Percentiles rank a stretch among this genome's conserved stretches.
These are phyloP conservation scores for Zoanthus sociatus DNA, from an alignment of 92 coral and sea anemone species.

Conservation along the genomic window DNA sequence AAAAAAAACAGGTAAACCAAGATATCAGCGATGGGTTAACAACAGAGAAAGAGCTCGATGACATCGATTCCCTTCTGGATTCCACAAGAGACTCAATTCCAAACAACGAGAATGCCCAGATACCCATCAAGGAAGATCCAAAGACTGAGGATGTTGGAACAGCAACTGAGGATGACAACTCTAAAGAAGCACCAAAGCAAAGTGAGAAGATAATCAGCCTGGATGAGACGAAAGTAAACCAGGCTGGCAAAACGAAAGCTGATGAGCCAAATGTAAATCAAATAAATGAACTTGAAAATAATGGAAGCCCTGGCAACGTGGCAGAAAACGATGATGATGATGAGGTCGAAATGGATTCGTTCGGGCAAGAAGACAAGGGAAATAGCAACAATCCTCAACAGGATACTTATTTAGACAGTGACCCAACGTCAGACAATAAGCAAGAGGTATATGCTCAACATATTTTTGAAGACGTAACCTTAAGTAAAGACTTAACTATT, in stretches of 20 bases:
- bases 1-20: background rate
- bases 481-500: too few species aligned
- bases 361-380: background rate
- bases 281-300: background rate
- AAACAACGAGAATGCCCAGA: background rate
- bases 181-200: background rate
- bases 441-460: background rate
- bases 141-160: background rate
- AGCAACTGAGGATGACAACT: background rate
- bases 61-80: background rate
- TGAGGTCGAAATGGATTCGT: background rate
- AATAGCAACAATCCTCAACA: background rate
- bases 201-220: background rate
- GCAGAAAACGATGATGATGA: background rate
- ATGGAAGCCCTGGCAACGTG: background rate
- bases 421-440: background rate
- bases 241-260: background rate
- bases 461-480: background rate
- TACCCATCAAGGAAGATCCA: background rate
- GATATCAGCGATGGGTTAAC: background rate
- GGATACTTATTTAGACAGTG: background rate
- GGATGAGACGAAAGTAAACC: background rate
- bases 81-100: background rate
- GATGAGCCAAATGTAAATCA: background rate
- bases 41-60: background rate